These are phyloP conservation scores for Drosophila kuntzei DNA, from an alignment of 2,888 invertebrate species.

Conservation along the genomic window DNA sequence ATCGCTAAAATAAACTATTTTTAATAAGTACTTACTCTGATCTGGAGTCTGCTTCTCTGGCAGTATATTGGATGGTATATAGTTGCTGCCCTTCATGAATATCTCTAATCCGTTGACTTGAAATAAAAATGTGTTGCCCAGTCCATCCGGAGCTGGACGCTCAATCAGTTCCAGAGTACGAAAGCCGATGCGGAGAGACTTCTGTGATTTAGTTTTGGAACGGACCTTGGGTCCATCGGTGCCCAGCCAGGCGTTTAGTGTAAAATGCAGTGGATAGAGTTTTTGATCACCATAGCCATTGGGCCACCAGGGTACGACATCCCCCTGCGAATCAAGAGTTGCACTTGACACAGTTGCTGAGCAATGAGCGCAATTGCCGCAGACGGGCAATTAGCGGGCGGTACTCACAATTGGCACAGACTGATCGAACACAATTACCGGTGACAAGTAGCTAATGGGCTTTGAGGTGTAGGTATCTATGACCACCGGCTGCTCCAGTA, in stretches of 20 bases:
- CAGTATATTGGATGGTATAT: conserved; percentile 94
- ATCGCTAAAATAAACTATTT: neutral
- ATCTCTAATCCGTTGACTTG: conserved; percentile 93
- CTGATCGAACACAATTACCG: conserved; percentile 81
- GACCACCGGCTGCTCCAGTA: conserved; percentile 75
- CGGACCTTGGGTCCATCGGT: conserved; percentile 64
- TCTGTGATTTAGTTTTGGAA: conserved; percentile 83
- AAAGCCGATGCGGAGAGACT: conserved; percentile 92
- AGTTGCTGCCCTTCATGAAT: conserved; percentile 98
- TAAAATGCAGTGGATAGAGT: conserved; percentile 89
- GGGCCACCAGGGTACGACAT: conserved; percentile 95
- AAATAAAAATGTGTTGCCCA: conserved; percentile 93
- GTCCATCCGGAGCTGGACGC: conserved; percentile 61
- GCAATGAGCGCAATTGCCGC: conserved; percentile 40
- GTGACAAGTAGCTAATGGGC: conserved; percentile 72
- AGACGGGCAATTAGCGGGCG: conserved; percentile 49
- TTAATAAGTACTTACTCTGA: conserved; percentile 83
- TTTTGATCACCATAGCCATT: conserved; percentile 94
- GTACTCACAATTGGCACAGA: conserved; percentile 81
- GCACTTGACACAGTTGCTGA: conserved; percentile 48
- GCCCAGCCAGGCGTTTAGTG: conserved; percentile 84
- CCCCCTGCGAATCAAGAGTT: conserved; percentile 78
- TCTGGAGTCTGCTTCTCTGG: conserved; percentile 88
- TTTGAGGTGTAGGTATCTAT: conserved; percentile 63
- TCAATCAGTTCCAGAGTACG: conserved; percentile 94